phyloP scores from a whole-genome alignment of 2,888 invertebrate genomes.

The Agriotes lineatus region DNA sequence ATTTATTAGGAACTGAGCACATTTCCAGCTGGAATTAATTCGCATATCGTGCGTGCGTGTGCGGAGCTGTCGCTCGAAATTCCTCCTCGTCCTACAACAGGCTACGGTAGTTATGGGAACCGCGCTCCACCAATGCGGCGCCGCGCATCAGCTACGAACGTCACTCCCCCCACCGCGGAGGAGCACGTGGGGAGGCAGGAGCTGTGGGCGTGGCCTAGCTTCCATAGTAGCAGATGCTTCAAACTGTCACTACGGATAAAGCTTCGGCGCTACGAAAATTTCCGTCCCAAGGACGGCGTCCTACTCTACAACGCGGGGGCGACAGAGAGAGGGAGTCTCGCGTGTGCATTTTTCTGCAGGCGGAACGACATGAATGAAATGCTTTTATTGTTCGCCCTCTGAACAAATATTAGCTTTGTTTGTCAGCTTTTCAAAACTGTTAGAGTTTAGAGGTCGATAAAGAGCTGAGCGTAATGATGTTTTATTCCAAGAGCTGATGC shows the following conservation, averaged over 20 bases:
- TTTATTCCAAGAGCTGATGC: slow-evolving; percentile 44
- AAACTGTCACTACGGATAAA: slow-evolving; percentile 50
- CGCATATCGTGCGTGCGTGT: neutral
- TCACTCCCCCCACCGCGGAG: slow-evolving; percentile 45
- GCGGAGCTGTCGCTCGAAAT: slow-evolving; percentile 13
- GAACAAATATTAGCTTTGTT: slow-evolving; percentile 65
- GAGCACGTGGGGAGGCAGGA: slow-evolving; percentile 43
- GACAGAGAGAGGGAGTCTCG: slow-evolving; percentile 29
- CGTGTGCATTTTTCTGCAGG: slow-evolving; percentile 37
- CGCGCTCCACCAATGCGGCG: slow-evolving; percentile 54
- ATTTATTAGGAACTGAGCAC: too few relatives aligned
- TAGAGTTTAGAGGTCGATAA: slow-evolving; percentile 55
- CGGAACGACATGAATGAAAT: slow-evolving; percentile 58
- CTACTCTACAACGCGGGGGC: slow-evolving; percentile 20
- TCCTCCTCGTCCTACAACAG: slow-evolving; percentile 21
- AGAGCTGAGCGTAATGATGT: slow-evolving; percentile 54
- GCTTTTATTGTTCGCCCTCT: slow-evolving; percentile 64
- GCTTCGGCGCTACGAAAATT: slow-evolving; percentile 38
- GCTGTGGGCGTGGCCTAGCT: slow-evolving; percentile 51
- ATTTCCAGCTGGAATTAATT: neutral
- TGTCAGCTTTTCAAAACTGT: slow-evolving; percentile 61
- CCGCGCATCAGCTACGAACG: slow-evolving; percentile 47
- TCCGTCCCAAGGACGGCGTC: slow-evolving; percentile 32
- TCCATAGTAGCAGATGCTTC: slow-evolving; percentile 56
- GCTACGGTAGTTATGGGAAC: slow-evolving; percentile 53